phyloP scores from a whole-genome alignment of 1,140 invertebrate species.

The Hyles euphorbiae region DNA sequence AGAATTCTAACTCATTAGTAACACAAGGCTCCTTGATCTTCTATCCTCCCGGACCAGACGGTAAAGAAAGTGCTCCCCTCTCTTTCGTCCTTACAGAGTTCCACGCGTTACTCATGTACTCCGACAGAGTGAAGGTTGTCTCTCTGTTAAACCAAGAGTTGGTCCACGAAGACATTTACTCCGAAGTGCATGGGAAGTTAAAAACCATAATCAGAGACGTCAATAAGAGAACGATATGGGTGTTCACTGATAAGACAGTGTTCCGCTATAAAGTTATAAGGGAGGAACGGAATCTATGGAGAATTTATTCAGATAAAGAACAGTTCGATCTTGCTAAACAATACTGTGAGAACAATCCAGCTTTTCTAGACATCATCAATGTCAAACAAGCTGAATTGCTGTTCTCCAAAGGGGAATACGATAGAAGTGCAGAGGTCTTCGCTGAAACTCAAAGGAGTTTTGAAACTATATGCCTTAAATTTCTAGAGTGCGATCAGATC shows the following conservation, averaged over 20 bases:
- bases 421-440: conserved; percentile 90
- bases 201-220: conserved; percentile 90
- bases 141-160: conserved; percentile 91
- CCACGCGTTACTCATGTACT: conserved; percentile 90
- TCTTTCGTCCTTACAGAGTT: conserved; percentile 93
- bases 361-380: conserved; percentile 88
- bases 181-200: conserved; percentile 87
- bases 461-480: conserved; percentile 95
- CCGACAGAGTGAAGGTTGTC: conserved; percentile 88
- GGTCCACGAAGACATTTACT: conserved; percentile 91
- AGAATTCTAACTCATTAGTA: conserved; percentile 77
- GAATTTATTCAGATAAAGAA: conserved; percentile 90
- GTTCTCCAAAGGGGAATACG: conserved; percentile 88
- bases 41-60: conserved; percentile 69
- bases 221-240: conserved; percentile 89
- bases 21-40: conserved; percentile 78
- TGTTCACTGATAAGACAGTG: conserved; percentile 87
- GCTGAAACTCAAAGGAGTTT: conserved; percentile 94
- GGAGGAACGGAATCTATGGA: conserved; percentile 93
- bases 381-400: conserved; percentile 92
- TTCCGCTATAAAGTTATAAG: conserved; percentile 90
- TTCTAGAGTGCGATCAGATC: conserved; percentile 88
- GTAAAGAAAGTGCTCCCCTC: conserved; percentile 77
- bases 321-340: conserved; percentile 93
- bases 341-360: conserved; percentile 85